Evolutionary conservation across 2,888 invertebrate genomes (phyloP), one percentile per base, ranked within the genome.

Genomic region (Sclerodermus sp.): DNA sequence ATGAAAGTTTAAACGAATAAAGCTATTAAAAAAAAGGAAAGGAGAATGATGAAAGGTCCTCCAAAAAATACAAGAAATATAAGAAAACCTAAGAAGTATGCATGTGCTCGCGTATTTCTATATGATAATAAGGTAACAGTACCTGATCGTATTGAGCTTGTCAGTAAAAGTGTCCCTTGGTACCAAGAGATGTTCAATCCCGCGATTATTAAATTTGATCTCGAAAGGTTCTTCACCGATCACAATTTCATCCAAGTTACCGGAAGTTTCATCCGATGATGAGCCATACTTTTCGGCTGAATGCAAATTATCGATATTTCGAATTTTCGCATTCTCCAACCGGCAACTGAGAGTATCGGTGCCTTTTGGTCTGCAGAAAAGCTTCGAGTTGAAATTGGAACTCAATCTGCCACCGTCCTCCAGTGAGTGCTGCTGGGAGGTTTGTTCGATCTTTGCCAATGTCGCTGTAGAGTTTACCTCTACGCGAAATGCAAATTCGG

Each of bases 401-500:
- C 23, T 23, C 23, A 23, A 8, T n/a, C n/a, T n/a, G 8, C 23
- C 4, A 23, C 23, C 23, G 44, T 48, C 36, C 60, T 67, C 50
- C 16, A 12, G 4, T 13, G 12, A 13, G 4, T 55, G 30, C 58
- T 23, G 12, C 18, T 47, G 37, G 1, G 46, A 15, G 34, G n/a
- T 12, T 30, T 1, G 29, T 46, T 6, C 34, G 15, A 17, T 51
- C 68, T 64, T 54, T 64, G 23, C 23, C 40, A 31, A 64, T 50
- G n/a, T 67, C 55, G 52, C 64, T 53, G 56, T 72, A 52, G 30
- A 61, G 60, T 54, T 70, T 61, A 23, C 55, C 10, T 57, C 45
- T 16, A 72, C 55, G 36, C 67, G 50, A 55, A 70, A 74, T 6
- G 57, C 50, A 51, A 66, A 74, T 40, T 67, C 66, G 4, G 62